These are phyloP conservation scores for Sminthurides aquaticus DNA, from an alignment of 2,888 invertebrate species.

Conservation along the genomic window DNA sequence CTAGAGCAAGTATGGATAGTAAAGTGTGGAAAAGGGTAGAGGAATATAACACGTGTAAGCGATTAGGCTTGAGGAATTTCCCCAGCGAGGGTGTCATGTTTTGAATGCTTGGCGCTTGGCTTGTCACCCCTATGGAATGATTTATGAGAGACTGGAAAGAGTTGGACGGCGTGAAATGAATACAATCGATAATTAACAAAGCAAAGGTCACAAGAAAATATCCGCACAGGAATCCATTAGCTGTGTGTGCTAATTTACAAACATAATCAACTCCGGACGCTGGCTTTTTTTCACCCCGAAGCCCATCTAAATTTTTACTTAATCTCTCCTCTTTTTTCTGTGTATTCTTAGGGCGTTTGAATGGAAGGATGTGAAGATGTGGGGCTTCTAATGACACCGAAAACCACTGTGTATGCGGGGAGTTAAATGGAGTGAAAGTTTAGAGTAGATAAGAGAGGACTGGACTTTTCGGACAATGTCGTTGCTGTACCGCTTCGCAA, in stretches of 20 bases:
- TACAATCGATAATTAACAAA: neutral
- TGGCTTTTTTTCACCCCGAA: too few species aligned
- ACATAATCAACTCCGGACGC: too few species aligned
- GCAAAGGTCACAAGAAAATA: neutral
- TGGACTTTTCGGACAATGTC: conserved; percentile 55
- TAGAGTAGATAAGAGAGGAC: neutral
- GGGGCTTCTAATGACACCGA: too few species aligned
- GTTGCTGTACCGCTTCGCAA: conserved; percentile 71
- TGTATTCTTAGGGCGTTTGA: too few species aligned
- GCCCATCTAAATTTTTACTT: too few species aligned
- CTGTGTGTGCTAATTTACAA: neutral
- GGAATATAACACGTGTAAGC: neutral
- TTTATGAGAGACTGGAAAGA: neutral
- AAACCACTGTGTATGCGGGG: neutral
- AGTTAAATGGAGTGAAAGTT: neutral
- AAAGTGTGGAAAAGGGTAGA: neutral
- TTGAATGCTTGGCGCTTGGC: neutral
- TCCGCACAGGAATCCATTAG: neutral
- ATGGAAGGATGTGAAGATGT: too few species aligned
- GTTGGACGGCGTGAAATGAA: neutral
- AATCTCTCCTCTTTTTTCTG: too few species aligned
- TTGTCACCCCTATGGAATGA: neutral
- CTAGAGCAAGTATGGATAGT: too few species aligned
- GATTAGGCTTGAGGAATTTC: neutral
- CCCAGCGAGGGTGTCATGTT: neutral